Evolutionary conservation across 2,113 vertebrate species (phyloP).

Genomic region (Fregata magnificens): DNA sequence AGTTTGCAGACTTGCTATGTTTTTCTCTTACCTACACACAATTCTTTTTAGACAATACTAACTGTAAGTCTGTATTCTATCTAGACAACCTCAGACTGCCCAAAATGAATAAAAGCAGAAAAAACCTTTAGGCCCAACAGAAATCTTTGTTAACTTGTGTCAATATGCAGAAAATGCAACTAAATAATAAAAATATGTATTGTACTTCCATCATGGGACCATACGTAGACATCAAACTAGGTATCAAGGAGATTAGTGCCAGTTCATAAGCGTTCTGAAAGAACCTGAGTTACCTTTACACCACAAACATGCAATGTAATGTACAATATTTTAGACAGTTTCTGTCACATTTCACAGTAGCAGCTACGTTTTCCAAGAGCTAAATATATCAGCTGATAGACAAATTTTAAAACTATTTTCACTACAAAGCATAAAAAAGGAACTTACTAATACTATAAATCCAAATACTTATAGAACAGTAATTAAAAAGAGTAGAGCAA

Average conservation of each 20-base stretch:
- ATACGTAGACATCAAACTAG: not conserved
- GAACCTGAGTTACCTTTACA: not conserved
- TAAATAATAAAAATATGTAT: not conserved
- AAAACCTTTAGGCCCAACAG: not conserved
- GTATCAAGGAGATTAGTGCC: not conserved
- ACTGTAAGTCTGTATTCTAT: not conserved
- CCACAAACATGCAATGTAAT: not conserved
- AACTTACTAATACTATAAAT: not conserved
- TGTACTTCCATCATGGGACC: not conserved
- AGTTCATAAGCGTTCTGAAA: not conserved
- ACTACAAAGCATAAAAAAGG: not conserved
- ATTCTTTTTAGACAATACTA: not conserved
- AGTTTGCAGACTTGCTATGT: not conserved
- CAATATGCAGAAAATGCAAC: not conserved
- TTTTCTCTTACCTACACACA: not conserved
- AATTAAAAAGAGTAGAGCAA: not conserved
- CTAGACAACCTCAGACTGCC: not conserved
- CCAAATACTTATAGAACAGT: not conserved
- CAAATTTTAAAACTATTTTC: not conserved
- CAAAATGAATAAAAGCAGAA: not conserved
- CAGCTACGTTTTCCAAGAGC: not conserved
- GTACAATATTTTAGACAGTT: not conserved
- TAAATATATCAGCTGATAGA: not conserved
- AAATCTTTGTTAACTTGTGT: not conserved
- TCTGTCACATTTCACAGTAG: not conserved